Percentiles rank a stretch among this genome's conserved stretches.
Conservation (phyloP, 2,888 invertebrate species). For the Leuctra nigra region DNA sequence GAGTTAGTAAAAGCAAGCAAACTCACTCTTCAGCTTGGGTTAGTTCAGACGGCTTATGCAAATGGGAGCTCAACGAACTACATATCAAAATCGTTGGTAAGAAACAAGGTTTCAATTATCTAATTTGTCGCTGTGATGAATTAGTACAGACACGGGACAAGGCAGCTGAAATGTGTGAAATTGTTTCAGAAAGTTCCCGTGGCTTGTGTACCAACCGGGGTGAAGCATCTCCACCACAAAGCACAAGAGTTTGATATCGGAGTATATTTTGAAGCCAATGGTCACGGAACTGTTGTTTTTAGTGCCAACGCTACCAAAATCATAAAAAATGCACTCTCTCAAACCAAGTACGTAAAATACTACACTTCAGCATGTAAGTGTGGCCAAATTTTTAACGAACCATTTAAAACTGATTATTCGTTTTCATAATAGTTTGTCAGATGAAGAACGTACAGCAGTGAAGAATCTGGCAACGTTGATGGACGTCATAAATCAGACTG, state of each 20-base stretch:
- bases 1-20: conserved; percentile 43
- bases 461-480: conserved; percentile 60
- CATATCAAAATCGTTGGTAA: conserved; percentile 66
- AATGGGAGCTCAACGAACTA: conserved; percentile 95
- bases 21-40: conserved; percentile 65
- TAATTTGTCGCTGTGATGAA: neutral
- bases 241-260: conserved; percentile 80
- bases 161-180: too few relatives aligned
- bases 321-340: conserved; percentile 50
- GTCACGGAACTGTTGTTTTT: conserved; percentile 93
- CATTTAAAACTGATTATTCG: too few relatives aligned
- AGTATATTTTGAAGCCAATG: conserved; percentile 98
- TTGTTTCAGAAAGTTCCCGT: conserved; percentile 76
- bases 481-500: conserved; percentile 86
- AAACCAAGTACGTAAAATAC: too few relatives aligned
- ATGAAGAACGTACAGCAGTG: conserved; percentile 49
- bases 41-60: conserved; percentile 98
- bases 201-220: conserved; percentile 88
- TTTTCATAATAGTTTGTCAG: too few relatives aligned
- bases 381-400: too few relatives aligned
- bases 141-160: too few relatives aligned
- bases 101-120: conserved; percentile 26
- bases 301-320: conserved; percentile 53
- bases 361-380: too few relatives aligned
- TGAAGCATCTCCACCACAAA: conserved; percentile 91